phyloP scores from a whole-genome alignment of 92 coral and sea anemone genomes.

The Isaurus tuberculatus region DNA sequence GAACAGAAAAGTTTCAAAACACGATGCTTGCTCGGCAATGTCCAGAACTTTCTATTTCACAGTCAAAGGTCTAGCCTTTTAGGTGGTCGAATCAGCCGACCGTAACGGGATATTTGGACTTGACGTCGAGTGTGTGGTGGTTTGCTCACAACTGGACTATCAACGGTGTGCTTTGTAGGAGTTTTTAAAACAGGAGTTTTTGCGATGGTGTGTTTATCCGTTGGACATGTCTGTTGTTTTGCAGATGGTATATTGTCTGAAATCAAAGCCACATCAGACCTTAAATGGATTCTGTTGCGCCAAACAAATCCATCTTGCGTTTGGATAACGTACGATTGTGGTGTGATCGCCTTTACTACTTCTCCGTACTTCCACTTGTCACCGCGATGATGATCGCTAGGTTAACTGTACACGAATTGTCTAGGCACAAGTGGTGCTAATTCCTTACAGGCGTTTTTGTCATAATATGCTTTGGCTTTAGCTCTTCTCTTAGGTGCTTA shows the following conservation, averaged over 20 bases:
- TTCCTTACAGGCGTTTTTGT: slow-evolving; percentile 27
- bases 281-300: slow-evolving; percentile 47
- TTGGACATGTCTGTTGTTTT: slow-evolving; percentile 1
- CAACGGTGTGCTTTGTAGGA: not conserved
- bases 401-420: slow-evolving; percentile 10
- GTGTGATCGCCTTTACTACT: slow-evolving; percentile 15
- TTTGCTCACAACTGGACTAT: slow-evolving; percentile 1
- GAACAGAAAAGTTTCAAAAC: not conserved
- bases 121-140: not conserved
- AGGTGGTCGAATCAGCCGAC: slow-evolving; percentile 27
- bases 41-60: not conserved
- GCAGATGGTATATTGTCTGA: not conserved
- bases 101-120: slow-evolving; percentile 47
- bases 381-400: slow-evolving; percentile 39
- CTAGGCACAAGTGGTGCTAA: slow-evolving; percentile 4
- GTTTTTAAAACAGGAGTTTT: not conserved
- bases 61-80: slow-evolving; percentile 33
- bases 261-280: slow-evolving; percentile 19
- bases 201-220: slow-evolving; percentile 1
- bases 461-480: slow-evolving; percentile 30
- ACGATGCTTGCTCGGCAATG: not conserved
- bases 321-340: slow-evolving; percentile 39
- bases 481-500: slow-evolving; percentile 12
- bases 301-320: slow-evolving; percentile 40
- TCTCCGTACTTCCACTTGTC: slow-evolving; percentile 31